phyloP scores from a whole-genome alignment of 2,113 vertebrate species.

The Atlantisia rogersi region DNA sequence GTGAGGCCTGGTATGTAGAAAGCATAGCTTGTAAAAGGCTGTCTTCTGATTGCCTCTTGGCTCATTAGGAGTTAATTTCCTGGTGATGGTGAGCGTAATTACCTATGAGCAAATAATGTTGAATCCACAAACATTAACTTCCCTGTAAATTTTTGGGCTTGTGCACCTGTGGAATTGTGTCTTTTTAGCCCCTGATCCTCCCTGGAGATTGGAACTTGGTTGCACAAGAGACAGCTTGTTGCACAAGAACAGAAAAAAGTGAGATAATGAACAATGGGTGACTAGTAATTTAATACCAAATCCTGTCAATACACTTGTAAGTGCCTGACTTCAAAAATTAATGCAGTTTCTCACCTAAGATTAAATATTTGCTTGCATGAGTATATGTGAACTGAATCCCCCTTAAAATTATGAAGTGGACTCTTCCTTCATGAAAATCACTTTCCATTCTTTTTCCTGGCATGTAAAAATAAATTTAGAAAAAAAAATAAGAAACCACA shows the following conservation, averaged over 20 bases:
- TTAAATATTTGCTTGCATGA: background rate
- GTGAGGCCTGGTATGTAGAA: background rate
- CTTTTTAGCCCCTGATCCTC: background rate
- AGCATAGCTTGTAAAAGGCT: background rate
- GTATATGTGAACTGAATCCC: background rate
- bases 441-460: background rate
- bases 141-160: background rate
- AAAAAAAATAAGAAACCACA: accelerated
- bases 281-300: background rate
- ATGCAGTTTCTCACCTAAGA: background rate
- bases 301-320: background rate
- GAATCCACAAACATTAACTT: background rate
- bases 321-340: background rate
- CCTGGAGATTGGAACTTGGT: background rate
- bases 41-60: background rate
- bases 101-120: background rate
- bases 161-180: background rate
- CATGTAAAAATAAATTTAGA: background rate
- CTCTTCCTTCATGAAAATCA: background rate
- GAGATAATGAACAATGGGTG: background rate
- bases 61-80: background rate
- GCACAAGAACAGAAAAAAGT: background rate
- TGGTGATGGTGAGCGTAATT: background rate
- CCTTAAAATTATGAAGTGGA: background rate
- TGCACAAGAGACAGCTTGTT: background rate